A percentile compares a stretch with the other conserved stretches of the same genome.
phyloP scores from a whole-genome alignment of 2,888 invertebrate species.

The Oscheius sp. region DNA sequence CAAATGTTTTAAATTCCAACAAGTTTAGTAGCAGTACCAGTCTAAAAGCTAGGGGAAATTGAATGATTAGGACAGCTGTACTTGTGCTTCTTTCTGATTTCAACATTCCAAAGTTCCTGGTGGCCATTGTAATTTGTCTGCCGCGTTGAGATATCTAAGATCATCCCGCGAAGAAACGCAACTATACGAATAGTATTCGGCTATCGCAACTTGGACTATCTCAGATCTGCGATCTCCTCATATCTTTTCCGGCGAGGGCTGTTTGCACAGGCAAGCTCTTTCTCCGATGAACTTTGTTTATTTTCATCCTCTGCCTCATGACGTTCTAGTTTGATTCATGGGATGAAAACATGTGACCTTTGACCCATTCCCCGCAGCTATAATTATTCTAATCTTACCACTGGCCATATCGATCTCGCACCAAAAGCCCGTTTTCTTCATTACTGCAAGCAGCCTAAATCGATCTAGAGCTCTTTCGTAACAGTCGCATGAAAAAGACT shows the following conservation, averaged over 20 bases:
- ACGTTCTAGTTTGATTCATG: not conserved
- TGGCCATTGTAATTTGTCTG: too few relatives aligned
- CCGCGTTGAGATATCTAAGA: too few relatives aligned
- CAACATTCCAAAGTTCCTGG: too few relatives aligned
- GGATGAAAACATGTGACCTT: not conserved
- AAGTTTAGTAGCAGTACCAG: too few relatives aligned
- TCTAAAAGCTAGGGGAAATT: too few relatives aligned
- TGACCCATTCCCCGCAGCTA: not conserved
- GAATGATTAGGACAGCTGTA: too few relatives aligned
- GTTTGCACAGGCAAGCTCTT: slow-evolving; percentile 38
- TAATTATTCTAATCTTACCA: slow-evolving; percentile 25
- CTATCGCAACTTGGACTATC: slow-evolving; percentile 33
- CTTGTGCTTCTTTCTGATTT: too few relatives aligned
- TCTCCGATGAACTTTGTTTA: slow-evolving; percentile 35
- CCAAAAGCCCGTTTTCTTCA: slow-evolving; percentile 19
- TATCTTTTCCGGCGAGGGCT: slow-evolving; percentile 37
- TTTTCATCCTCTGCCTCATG: slow-evolving; percentile 28
- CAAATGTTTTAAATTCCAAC: too few relatives aligned
- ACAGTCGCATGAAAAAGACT: too few relatives aligned
- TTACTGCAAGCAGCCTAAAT: not conserved
- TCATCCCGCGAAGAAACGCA: too few relatives aligned
- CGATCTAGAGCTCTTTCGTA: slow-evolving; percentile 1
- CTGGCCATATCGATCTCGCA: slow-evolving; percentile 10
- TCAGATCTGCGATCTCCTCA: slow-evolving; percentile 37
- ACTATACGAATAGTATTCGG: slow-evolving; percentile 21